Evolutionary conservation across 2,797 vertebrate genomes (phyloP).

Genomic region (Pipistrellus kuhlii): DNA sequence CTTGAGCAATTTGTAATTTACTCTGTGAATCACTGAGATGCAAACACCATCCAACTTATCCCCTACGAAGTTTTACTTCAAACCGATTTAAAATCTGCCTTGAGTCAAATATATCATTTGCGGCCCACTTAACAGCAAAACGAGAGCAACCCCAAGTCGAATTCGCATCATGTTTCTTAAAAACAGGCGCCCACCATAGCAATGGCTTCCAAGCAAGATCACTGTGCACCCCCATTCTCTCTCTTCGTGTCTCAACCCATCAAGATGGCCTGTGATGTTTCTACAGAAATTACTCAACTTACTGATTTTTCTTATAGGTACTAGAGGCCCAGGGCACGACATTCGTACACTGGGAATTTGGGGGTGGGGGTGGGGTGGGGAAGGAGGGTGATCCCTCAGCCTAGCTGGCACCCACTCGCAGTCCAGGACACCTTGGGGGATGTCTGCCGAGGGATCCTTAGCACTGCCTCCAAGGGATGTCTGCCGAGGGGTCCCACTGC

Average conservation of each 20-base stretch:
- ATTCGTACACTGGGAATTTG: no score
- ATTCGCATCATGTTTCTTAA: not conserved
- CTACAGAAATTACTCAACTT: conserved; percentile 46
- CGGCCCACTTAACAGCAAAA: not conserved
- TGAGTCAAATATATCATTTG: not conserved
- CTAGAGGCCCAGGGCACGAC: no score
- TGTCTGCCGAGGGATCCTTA: no score
- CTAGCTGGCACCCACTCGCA: no score
- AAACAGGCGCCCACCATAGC: conserved; percentile 41
- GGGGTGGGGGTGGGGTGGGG: no score
- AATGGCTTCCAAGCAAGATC: conserved; percentile 48
- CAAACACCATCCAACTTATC: not conserved
- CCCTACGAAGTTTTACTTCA: not conserved
- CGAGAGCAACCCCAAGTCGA: not conserved
- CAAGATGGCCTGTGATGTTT: conserved; percentile 36
- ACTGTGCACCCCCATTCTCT: not conserved
- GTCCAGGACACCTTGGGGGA: no score
- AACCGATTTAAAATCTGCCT: not conserved
- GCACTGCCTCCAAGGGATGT: no score
- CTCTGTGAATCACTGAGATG: not conserved
- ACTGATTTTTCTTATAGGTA: conserved; percentile 19
- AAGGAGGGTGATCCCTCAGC: no score
- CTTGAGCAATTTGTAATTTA: not conserved
- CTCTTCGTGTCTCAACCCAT: conserved; percentile 21
- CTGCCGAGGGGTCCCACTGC: no score